Evolutionary conservation across 2,888 invertebrate species (phyloP), one percentile per base, ranked within the genome.

Genomic region (Caenorhabditis sp.): DNA sequence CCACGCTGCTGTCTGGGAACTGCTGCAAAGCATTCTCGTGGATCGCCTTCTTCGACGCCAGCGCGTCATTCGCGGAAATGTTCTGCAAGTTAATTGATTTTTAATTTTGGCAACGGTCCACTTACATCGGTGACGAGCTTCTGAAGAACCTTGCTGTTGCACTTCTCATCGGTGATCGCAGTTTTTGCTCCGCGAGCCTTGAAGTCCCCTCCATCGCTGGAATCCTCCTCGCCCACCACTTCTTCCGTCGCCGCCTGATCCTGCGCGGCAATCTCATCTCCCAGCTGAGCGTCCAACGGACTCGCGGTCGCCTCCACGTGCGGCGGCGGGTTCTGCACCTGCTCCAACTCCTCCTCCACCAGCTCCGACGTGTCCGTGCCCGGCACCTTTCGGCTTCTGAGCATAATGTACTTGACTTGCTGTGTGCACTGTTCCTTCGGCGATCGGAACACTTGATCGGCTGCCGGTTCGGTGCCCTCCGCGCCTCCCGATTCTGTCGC

Each of bases 41-140:
- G 48, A 83, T 83, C 9, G 72, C 66, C 22, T 78, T 72, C 59
- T 83, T 83, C 24, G 83, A 79, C 3, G 76, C 79, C n/a, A 83
- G 30, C 0, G 83, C 79, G 43, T 83, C 80, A 20, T 81, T 78
- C 1, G 58, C 46, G n/a, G 74, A 73, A 17, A 81, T 79, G 59
- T 83, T 79, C 83, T 82, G 58, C 53, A 79, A 56, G 27, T 0
- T 6, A 24, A 22, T 37, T 17, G 46, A 26, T 26, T 32, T 39
- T 26, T 9, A 35, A 15, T 11, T 5, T 15, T 13, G 2, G 6
- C 2, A 58, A 15, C 4, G 27, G 35, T 8, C 1, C 13, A 27
- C 68, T 53, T 62, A 76, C 82, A 46, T 72, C 43, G 20, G 78
- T 17, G 26, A 82, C 70, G 7, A 82, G 62, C n/a, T 79, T 76